Evolutionary conservation across 2,888 invertebrate genomes (phyloP), one percentile per base, ranked within the genome.

Genomic region (Zhuqinia jingwanae): DNA sequence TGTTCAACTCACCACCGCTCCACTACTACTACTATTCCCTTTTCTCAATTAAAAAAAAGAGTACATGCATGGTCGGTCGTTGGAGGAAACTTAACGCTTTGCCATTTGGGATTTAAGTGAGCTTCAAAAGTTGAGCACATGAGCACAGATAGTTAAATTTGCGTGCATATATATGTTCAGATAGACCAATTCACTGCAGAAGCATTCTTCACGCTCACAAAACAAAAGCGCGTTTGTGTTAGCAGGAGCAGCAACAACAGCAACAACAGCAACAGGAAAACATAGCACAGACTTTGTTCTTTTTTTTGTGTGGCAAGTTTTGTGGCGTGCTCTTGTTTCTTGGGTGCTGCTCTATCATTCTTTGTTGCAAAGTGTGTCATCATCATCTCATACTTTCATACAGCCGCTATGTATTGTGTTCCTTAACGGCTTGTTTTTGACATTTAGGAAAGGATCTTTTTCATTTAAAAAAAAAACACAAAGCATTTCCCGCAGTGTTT

Each of bases 21-120:
- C n/a, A n/a, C n/a, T n/a, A n/a, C n/a, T n/a, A n/a, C n/a, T n/a
- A n/a, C n/a, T n/a, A n/a, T n/a, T n/a, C n/a, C n/a, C n/a, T n/a
- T n/a, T n/a, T n/a, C n/a, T n/a, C n/a, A n/a, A n/a, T n/a, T n/a
- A n/a, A n/a, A n/a, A n/a, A n/a, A n/a, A n/a, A n/a, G n/a, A n/a
- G n/a, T n/a, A n/a, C n/a, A n/a, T 65, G 36, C 50, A 25, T 25
- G 25, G 79, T 68, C 20, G 68, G 8, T 30, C 22, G 58, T 58
- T 15, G 58, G 11, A 60, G 20, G 60, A 47, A 73, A 25, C n/a
- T n/a, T n/a, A n/a, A n/a, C n/a, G n/a, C n/a, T n/a, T 58, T 60
- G 58, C 70, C 68, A 70, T 70, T 80, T 56, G 70, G n/a, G 70
- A 70, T 70, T 56, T 27, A n/a, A n/a, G n/a, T 11, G 25, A 11